A percentile compares a stretch with the other conserved stretches of the same genome.
Conservation (phyloP, 2,113 vertebrate genomes). For the Ameiurus melas region DNA sequence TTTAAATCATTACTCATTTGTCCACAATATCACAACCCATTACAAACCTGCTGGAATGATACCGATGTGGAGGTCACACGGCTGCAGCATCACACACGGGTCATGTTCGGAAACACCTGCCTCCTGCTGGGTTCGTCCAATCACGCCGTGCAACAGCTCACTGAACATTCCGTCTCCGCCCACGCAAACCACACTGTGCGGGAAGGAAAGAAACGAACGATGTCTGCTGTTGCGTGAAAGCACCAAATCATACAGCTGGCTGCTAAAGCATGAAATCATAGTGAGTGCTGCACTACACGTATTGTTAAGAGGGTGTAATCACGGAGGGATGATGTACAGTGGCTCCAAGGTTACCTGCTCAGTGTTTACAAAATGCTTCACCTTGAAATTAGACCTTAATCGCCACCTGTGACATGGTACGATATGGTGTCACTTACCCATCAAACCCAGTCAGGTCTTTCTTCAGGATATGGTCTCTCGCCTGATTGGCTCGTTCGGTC, state of each 20-base stretch:
- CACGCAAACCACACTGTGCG: slow-evolving; percentile 78
- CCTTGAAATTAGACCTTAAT: too few relatives aligned
- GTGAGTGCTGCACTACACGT: background rate
- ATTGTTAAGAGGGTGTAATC: background rate
- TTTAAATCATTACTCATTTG: background rate
- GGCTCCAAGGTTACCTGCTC: background rate
- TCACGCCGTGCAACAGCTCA: slow-evolving; percentile 79
- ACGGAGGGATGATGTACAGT: background rate
- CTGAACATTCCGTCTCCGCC: slow-evolving; percentile 84
- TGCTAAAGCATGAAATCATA: slow-evolving; percentile 35
- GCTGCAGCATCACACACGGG: slow-evolving; percentile 63
- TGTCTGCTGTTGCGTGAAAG: background rate
- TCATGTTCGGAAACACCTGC: slow-evolving; percentile 73
- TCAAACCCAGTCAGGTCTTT: slow-evolving; percentile 78
- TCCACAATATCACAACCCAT: background rate
- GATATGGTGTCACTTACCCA: slow-evolving; percentile 66
- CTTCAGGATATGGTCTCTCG: slow-evolving; percentile 78
- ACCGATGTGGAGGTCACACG: slow-evolving; percentile 77
- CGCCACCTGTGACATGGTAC: background rate
- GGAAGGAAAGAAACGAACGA: slow-evolving; percentile 44
- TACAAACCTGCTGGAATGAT: slow-evolving; percentile 79
- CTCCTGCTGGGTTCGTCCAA: slow-evolving; percentile 77
- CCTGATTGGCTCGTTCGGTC: slow-evolving; percentile 77
- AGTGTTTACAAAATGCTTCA: background rate
- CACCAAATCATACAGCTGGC: background rate